Base-by-base conservation (phyloP, 2,797 vertebrate genomes). In the Sebastes taczanowskii region DNA sequence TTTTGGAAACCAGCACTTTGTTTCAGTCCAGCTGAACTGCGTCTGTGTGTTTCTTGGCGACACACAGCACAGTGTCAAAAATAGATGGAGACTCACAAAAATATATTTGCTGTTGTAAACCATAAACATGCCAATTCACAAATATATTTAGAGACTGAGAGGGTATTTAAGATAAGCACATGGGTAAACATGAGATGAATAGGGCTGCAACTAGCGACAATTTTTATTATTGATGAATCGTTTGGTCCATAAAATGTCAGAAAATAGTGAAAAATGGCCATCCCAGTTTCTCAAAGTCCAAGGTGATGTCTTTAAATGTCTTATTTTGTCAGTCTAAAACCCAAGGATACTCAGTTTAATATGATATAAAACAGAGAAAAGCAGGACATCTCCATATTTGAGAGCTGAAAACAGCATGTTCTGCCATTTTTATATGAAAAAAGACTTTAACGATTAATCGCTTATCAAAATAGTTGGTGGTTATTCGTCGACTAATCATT, bases 61-160 rank as follows among this genome's bases (percentile, higher is more conserved):
- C 3, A 58, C 30, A 20, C 9, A 56, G 8, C 59, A 55, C 49
- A 71, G 42, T 1, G 1, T 71, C 46, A 58, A 25, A 80, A 71
- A 86, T 32, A 77, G 32, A 69, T 25, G 13, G 16, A 78, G 58
- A 77, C 72, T n/a, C 58, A 42, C 42, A 62, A 64, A 70, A 64
- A 72, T 52, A 34, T 25, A 70, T 74, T 53, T 77, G 25, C 25
- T 38, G 2, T 27, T 68, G 8, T 59, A 65, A 81, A 68, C 18
- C 9, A 49, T 14, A 65, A 22, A 69, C 27, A 49, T 60, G 42
- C 46, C 18, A 76, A 60, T 63, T 64, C 30, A 69, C 4, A 55
- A 66, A 16, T 25, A 64, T 10, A 29, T 74, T 69, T 53, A 62
- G 61, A 74, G 59, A 64, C 52, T 71, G 11, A 23, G 20, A 5